Evolutionary conservation across 2,888 invertebrate genomes (phyloP).

Genomic region (Acleris holmiana): DNA sequence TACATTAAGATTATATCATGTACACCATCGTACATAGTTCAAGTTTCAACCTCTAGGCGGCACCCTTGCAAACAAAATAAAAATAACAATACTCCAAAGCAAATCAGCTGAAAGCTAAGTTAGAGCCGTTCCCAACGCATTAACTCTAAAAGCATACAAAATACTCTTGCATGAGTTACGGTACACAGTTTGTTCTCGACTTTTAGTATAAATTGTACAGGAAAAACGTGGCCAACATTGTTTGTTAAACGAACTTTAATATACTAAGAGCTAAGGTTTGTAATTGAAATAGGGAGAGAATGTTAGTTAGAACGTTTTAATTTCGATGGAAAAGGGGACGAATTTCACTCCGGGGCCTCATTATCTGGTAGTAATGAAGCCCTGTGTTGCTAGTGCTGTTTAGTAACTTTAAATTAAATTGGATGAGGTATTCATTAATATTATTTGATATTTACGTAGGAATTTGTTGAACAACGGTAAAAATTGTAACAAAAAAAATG

Average conservation of each 20-base stretch:
- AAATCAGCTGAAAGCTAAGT: slow-evolving; percentile 43
- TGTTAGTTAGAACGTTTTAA: slow-evolving; percentile 1
- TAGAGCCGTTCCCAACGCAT: slow-evolving; percentile 29
- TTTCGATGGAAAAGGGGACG: background rate
- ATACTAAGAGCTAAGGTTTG: background rate
- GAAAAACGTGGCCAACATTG: background rate
- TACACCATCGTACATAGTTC: no score
- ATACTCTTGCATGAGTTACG: slow-evolving; percentile 11
- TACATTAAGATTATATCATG: no score
- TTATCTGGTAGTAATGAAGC: background rate
- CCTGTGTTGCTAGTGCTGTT: background rate
- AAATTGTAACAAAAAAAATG: no score
- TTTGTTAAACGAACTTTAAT: background rate
- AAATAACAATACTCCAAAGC: slow-evolving; percentile 31
- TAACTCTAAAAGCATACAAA: slow-evolving; percentile 13
- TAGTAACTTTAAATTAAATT: slow-evolving; percentile 3
- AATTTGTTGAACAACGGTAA: no score
- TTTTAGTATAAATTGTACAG: background rate
- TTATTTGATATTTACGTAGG: no score
- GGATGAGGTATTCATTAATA: background rate
- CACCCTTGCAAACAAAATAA: no score
- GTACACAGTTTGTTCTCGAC: background rate
- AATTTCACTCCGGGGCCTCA: background rate
- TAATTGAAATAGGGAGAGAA: background rate
- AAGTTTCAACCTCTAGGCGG: no score